phyloP scores from a whole-genome alignment of 2,888 invertebrate genomes.

The Diaphora mendica region DNA sequence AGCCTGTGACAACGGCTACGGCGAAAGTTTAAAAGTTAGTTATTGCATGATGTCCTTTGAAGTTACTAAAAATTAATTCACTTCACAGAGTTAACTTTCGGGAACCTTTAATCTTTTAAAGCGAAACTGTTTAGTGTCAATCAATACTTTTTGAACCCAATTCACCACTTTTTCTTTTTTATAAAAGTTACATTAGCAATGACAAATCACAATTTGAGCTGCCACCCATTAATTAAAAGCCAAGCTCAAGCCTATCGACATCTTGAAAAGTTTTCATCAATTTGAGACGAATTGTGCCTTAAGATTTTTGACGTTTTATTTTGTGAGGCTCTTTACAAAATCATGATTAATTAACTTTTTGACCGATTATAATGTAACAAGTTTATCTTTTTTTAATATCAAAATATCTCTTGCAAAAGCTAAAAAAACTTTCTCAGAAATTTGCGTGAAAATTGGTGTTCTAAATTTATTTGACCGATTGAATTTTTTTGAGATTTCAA shows the following conservation, averaged over 20 bases:
- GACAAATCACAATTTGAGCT: conserved; percentile 1
- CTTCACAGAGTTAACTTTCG: not conserved
- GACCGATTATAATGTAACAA: not conserved
- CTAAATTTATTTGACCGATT: not conserved
- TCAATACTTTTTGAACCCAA: not conserved
- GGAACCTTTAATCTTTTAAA: not conserved
- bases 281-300: not conserved
- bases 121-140: not conserved
- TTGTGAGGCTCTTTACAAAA: not conserved
- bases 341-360: not conserved
- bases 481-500: not conserved
- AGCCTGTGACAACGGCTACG: too few relatives aligned
- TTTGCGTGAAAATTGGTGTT: not conserved
- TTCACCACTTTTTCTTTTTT: not conserved
- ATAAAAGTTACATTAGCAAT: not conserved
- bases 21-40: too few relatives aligned
- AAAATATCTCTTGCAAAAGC: not conserved
- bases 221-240: not conserved
- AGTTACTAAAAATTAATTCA: not conserved
- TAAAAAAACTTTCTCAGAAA: not conserved
- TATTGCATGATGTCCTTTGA: too few relatives aligned
- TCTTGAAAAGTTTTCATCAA: not conserved
- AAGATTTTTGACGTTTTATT: not conserved
- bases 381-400: not conserved
- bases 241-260: not conserved